Percentiles rank a stretch among this genome's conserved stretches.
These are phyloP conservation scores for Platycnemis pennipes DNA, from an alignment of 2,888 invertebrate species.

Conservation along the genomic window DNA sequence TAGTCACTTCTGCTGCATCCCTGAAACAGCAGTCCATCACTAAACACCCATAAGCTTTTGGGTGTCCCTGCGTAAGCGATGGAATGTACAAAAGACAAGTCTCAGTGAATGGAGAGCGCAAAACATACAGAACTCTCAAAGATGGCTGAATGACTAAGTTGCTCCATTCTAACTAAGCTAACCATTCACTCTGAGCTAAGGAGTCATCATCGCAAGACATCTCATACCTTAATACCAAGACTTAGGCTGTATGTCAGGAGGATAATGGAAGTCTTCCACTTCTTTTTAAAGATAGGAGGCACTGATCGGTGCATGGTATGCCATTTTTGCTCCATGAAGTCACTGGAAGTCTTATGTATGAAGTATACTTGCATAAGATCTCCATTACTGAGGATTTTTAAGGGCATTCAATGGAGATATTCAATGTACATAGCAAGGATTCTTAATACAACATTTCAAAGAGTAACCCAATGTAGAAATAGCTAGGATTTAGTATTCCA, in stretches of 20 bases:
- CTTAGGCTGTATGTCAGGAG: neutral
- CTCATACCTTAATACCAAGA: neutral
- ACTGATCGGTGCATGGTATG: neutral
- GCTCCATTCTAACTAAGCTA: neutral
- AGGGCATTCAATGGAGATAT: too few relatives aligned
- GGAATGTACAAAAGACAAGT: neutral
- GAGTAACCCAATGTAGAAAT: too few relatives aligned
- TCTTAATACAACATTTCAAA: too few relatives aligned
- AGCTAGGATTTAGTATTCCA: too few relatives aligned
- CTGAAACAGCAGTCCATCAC: neutral
- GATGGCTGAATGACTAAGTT: neutral
- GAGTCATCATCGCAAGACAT: neutral
- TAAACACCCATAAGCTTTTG: neutral
- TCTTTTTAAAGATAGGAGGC: neutral
- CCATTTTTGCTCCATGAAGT: neutral
- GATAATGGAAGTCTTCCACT: neutral
- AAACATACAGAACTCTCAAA: neutral
- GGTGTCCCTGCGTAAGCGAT: neutral
- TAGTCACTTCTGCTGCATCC: conserved; percentile 14
- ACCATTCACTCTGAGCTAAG: neutral
- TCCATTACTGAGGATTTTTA: neutral
- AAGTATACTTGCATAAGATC: neutral
- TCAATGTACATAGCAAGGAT: too few relatives aligned
- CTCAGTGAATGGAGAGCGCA: neutral
- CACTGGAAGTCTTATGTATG: neutral